Evolutionary conservation across 2,113 vertebrate species (phyloP).

Genomic region (Shinisaurus crocodilurus): DNA sequence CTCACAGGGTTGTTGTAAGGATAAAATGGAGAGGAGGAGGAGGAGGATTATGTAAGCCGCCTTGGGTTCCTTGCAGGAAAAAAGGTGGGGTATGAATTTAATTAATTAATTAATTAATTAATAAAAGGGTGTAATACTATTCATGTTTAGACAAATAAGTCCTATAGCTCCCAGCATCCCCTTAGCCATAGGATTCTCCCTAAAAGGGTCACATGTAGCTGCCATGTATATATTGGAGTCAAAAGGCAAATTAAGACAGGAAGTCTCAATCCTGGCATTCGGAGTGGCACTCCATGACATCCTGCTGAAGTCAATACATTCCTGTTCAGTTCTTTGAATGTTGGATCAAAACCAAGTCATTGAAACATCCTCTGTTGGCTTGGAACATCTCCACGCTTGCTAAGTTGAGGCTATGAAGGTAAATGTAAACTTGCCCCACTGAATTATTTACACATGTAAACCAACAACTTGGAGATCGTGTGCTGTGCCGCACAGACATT

Average conservation of each 20-base stretch:
- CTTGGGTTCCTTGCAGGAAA: too few species aligned
- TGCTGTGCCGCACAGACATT: too few species aligned
- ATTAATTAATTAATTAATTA: too few species aligned
- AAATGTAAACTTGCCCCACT: not conserved
- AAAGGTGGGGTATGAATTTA: too few species aligned
- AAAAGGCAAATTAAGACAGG: not conserved
- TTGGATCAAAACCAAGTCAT: not conserved
- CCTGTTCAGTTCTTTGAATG: not conserved
- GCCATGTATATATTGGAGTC: too few species aligned
- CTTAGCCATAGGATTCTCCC: too few species aligned
- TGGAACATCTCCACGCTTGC: not conserved
- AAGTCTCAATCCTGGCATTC: not conserved
- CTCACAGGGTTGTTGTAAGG: too few species aligned
- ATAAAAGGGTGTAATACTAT: not conserved
- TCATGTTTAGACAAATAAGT: too few species aligned
- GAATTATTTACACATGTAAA: not conserved
- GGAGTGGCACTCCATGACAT: not conserved
- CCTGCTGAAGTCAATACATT: not conserved
- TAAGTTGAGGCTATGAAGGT: not conserved
- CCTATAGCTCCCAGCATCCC: too few species aligned
- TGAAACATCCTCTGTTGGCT: not conserved
- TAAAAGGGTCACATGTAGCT: not conserved
- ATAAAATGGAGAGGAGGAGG: too few species aligned
- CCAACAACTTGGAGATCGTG: not conserved
- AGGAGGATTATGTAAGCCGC: too few species aligned